Evolutionary conservation across 2,797 vertebrate species (phyloP), one percentile per base, ranked within the genome.

Genomic region (Darevskia mixta): DNA sequence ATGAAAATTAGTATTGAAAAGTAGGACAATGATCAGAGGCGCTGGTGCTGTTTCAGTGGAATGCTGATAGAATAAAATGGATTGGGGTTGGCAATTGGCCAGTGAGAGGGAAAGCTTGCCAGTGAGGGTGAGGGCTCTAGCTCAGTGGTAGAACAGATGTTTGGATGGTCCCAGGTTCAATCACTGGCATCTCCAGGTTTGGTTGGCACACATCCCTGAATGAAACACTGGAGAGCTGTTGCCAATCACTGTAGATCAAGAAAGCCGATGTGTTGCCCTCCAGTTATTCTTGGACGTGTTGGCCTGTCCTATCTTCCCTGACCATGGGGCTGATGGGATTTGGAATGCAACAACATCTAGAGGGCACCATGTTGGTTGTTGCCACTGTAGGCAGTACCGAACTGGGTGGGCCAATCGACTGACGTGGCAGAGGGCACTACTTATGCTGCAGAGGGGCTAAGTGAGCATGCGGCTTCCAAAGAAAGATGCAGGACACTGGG

Each of bases 1-100:
- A 97, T 93, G 92, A 95, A 95, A 96, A 93, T 91, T 92, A 95
- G 87, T 89, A 91, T 95, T 94, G 93, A 94, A 95, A 95, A 95
- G 96, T 93, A 93, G 95, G 94, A 91, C 81, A 81, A 41, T 90
- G 93, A 75, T 94, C 94, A 89, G 88, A 94, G 89, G 87, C 89
- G 87, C 91, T 92, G 91, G 93, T 92, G 93, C 86, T 91, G 88
- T 93, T 88, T 90, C 91, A 83, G 93, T 89, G 93, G 95, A 94
- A 78, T 94, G 73, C 88, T 93, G 86, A 92, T 94, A 89, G 67
- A 91, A 95, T 87, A 90, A 92, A 86, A 79, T 35, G 35, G 27
- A 29, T 92, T 29, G 66, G 27, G 25, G 38, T 20, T 78, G 41
- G 76, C 43, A 69, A 1, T 35, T 23, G 25, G 32, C n/a, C 43